These are phyloP conservation scores for Entomobrya multifasciata DNA, from an alignment of 2,888 invertebrate species.

Conservation along the genomic window DNA sequence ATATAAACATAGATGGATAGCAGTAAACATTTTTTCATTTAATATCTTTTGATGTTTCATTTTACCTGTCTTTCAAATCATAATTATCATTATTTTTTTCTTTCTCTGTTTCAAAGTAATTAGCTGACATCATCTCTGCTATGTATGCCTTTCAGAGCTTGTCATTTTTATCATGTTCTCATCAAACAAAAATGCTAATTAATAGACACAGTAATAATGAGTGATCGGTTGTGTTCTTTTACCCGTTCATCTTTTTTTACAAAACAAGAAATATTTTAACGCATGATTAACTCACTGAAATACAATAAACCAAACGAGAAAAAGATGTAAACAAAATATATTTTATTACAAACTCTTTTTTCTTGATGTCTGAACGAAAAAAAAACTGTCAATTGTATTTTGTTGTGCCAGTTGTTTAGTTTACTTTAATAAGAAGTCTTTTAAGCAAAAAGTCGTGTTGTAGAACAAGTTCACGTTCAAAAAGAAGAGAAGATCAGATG, in stretches of 20 bases:
- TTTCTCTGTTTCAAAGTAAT: constrained; percentile 3
- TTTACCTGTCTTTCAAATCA: neutral
- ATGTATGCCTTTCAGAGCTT: no score
- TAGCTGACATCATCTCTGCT: constrained; percentile 37
- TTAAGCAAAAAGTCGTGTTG: constrained; percentile 8
- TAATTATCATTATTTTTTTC: constrained; percentile 1
- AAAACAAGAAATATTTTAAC: neutral
- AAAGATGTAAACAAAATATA: neutral
- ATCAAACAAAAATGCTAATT: constrained; percentile 36
- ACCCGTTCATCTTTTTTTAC: constrained; percentile 7
- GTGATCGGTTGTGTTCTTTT: constrained; percentile 22
- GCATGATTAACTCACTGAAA: neutral
- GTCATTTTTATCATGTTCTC: constrained; percentile 34
- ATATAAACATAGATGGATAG: constrained; percentile 19
- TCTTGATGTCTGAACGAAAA: neutral
- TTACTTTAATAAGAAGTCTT: constrained; percentile 1
- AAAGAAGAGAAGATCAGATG: neutral
- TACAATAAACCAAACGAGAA: neutral
- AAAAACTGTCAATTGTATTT: constrained; percentile 31
- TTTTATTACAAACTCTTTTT: neutral
- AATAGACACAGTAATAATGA: constrained; percentile 25
- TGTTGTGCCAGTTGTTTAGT: neutral
- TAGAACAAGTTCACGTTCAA: constrained; percentile 33
- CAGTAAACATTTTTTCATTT: neutral
- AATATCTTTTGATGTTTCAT: neutral